Percentiles rank a stretch among this genome's conserved stretches.
Evolutionary conservation across 2,888 invertebrate genomes (phyloP).

Genomic region (Acanthopleura granulata): DNA sequence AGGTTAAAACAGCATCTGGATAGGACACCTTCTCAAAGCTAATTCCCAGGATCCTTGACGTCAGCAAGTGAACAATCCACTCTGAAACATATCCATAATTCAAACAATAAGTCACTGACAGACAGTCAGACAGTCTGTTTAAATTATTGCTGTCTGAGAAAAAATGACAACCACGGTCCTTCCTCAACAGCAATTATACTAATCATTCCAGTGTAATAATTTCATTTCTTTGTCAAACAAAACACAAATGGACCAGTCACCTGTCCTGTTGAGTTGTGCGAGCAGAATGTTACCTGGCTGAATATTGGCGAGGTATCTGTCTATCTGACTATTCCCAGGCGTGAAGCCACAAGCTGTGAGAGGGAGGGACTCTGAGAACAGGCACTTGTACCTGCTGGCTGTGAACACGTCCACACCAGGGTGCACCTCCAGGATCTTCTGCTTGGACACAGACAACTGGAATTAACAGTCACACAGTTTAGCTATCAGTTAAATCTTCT

Average conservation of each 20-base stretch:
- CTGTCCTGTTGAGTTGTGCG: background rate
- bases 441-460: slow-evolving; percentile 35
- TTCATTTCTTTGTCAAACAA: too few relatives aligned
- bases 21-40: slow-evolving; percentile 37
- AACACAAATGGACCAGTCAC: too few relatives aligned
- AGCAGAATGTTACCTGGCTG: slow-evolving; percentile 29
- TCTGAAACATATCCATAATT: slow-evolving; percentile 32
- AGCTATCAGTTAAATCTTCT: too few relatives aligned
- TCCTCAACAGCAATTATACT: too few relatives aligned
- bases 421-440: slow-evolving; percentile 35
- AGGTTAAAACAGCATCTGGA: slow-evolving; percentile 37
- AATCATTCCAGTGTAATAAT: too few relatives aligned
- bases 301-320: slow-evolving; percentile 30
- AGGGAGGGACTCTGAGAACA: slow-evolving; percentile 34
- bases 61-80: slow-evolving; percentile 33
- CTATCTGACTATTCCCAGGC: slow-evolving; percentile 25
- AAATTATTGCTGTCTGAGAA: too few relatives aligned
- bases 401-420: slow-evolving; percentile 41
- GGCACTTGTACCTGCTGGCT: slow-evolving; percentile 27
- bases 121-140: too few relatives aligned
- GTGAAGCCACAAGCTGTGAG: slow-evolving; percentile 43
- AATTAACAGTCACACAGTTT: too few relatives aligned
- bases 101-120: too few relatives aligned
- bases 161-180: too few relatives aligned
- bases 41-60: slow-evolving; percentile 36